These are phyloP conservation scores for Porites australiensis DNA, from an alignment of 64 coral and sea anemone genomes.

Conservation along the genomic window DNA sequence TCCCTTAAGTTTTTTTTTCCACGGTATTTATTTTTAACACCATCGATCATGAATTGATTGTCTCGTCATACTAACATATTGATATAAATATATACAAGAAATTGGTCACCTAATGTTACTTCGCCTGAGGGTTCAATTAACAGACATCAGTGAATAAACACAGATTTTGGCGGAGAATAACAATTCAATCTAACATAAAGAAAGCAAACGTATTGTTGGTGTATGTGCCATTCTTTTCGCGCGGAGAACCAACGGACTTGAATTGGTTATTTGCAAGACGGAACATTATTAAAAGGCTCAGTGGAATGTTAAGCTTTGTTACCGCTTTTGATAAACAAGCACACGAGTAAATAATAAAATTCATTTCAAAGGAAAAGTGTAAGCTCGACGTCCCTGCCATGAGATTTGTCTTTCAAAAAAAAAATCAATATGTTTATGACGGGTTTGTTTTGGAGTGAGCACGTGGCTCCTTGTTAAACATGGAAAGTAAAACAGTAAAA, in stretches of 20 bases:
- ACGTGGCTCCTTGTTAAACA: not conserved
- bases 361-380: not conserved
- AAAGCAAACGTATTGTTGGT: slow-evolving; percentile 37
- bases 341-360: slow-evolving; percentile 2
- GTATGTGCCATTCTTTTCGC: slow-evolving; percentile 15
- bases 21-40: slow-evolving; percentile 24
- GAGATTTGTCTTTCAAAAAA: no score
- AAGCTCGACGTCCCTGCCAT: not conserved
- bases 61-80: slow-evolving; percentile 32
- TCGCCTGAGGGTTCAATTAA: slow-evolving; percentile 52
- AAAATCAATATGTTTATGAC: not conserved
- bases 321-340: slow-evolving; percentile 15
- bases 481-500: not conserved
- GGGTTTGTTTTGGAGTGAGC: not conserved
- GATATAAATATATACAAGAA: slow-evolving; percentile 33
- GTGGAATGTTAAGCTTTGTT: slow-evolving; percentile 51
- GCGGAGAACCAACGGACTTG: not conserved
- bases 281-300: slow-evolving; percentile 28
- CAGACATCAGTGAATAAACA: slow-evolving; percentile 46
- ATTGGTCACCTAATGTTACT: slow-evolving; percentile 45
- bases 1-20: not conserved
- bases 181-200: slow-evolving; percentile 36
- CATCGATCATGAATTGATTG: slow-evolving; percentile 20
- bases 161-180: slow-evolving; percentile 21
- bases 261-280: slow-evolving; percentile 36